A percentile compares a stretch with the other conserved stretches of the same genome.
phyloP scores from a whole-genome alignment of 2,797 vertebrate species.

The Rousettus madagascariensis region DNA sequence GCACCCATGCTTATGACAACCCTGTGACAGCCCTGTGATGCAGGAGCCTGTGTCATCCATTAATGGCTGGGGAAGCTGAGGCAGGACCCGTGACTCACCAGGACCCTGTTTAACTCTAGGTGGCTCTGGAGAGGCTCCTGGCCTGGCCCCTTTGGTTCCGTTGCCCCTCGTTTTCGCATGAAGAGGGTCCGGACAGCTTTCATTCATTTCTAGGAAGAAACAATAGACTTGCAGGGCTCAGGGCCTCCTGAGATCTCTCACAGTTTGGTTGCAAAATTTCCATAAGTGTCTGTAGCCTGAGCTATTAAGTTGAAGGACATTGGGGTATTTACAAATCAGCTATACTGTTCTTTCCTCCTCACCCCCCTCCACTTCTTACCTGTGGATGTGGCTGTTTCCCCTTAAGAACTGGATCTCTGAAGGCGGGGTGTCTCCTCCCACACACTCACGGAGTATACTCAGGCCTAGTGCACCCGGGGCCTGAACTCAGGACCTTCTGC shows the following conservation, averaged over 20 bases:
- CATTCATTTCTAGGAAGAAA: background rate
- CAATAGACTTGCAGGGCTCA: accelerated
- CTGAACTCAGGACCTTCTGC: no score
- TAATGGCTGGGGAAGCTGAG: background rate
- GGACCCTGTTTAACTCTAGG: accelerated
- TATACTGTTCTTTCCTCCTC: accelerated
- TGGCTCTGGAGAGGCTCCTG: background rate
- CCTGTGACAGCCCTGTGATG: background rate
- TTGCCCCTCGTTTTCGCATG: background rate
- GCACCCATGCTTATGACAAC: accelerated
- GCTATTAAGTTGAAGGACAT: background rate
- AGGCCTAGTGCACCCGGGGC: no score
- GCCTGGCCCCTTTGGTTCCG: no score
- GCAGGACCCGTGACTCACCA: accelerated
- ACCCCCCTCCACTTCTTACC: no score
- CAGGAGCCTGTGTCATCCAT: background rate
- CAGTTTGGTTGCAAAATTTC: no score
- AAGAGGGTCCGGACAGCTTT: background rate
- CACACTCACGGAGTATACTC: accelerated
- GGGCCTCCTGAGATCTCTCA: background rate
- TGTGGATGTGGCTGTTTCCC: no score
- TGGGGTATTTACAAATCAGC: accelerated
- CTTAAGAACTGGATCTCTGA: no score
- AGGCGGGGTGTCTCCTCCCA: no score
- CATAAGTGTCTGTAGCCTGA: no score